Evolutionary conservation across 2,797 vertebrate genomes (phyloP), one percentile per base, ranked within the genome.

Genomic region (Thripadectes ignobilis): DNA sequence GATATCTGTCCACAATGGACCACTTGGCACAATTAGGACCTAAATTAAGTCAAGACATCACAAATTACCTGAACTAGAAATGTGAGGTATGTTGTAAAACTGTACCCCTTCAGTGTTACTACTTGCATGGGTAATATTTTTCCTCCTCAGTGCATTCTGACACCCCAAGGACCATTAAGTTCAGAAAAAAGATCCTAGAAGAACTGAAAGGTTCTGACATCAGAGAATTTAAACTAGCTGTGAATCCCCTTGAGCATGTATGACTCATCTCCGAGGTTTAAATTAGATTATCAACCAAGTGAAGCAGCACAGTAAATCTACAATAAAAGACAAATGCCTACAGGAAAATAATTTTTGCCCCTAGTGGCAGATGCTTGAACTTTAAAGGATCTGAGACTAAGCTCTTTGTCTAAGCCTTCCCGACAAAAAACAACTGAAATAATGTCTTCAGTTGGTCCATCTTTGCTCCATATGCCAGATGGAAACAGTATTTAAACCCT

Each of bases 231-330:
- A 92, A 94, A 96, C 75, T 74, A 95, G 74, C 85, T 95, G 86
- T 95, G 97, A 97, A 97, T 96, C 91, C 92, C 91, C 95, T 92
- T 94, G 74, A 97, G 93, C 88, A 92, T 38, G 55, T 90, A 95
- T 97, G 95, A 95, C 89, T 98, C 97, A 97, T 97, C 86, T 95
- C 94, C 43, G 76, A 97, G 93, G 94, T 95, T 96, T 96, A 97
- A 97, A 98, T 98, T 97, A 97, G 97, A 97, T 98, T 97, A 97
- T 95, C 94, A 95, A 83, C 89, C 91, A 89, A 96, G 80, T 96
- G 96, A 77, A 95, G 93, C 90, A 94, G 88, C 84, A 97, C 67
- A 58, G 95, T 91, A 86, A 94, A 95, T 90, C 80, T 89, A 82
- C 93, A 97, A 96, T 92, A 97, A 85, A 97, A 96, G 93, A 84